Evolutionary conservation across 2,797 vertebrate species (phyloP).

Genomic region (Streptopelia turtur): DNA sequence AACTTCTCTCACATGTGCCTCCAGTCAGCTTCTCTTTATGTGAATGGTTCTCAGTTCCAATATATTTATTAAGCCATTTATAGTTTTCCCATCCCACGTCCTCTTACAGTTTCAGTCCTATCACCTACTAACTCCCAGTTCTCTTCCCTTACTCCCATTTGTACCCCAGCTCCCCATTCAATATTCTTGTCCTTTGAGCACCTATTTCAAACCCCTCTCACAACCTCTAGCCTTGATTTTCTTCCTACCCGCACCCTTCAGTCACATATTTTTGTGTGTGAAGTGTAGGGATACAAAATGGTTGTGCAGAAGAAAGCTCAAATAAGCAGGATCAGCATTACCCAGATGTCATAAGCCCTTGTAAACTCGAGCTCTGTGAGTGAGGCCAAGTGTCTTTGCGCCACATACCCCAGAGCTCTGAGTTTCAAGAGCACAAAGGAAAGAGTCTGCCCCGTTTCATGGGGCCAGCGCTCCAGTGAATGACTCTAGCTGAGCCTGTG

Average conservation of each 20-base stretch:
- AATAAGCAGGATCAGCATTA: not conserved
- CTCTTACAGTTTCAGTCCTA: constrained; percentile 26
- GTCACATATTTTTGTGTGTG: not conserved
- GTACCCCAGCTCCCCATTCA: not conserved
- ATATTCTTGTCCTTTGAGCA: not conserved
- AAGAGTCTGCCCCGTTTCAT: not conserved
- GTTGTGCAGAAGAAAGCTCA: not conserved
- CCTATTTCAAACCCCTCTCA: not conserved
- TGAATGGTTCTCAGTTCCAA: not conserved
- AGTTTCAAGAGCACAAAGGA: not conserved
- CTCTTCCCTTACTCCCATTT: not conserved
- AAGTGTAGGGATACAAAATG: not conserved
- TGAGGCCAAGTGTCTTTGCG: not conserved
- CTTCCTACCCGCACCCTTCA: not conserved
- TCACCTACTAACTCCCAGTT: not conserved
- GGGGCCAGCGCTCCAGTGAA: not conserved
- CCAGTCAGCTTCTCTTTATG: not conserved
- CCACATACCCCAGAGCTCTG: too few relatives aligned
- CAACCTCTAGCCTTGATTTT: not conserved
- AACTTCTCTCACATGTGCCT: not conserved
- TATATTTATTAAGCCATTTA: constrained; percentile 5
- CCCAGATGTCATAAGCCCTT: not conserved
- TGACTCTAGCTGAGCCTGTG: not conserved
- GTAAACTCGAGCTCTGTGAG: not conserved
- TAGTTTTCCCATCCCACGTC: not conserved